phyloP scores from a whole-genome alignment of 2,797 vertebrate genomes.

The Amblyraja radiata region DNA sequence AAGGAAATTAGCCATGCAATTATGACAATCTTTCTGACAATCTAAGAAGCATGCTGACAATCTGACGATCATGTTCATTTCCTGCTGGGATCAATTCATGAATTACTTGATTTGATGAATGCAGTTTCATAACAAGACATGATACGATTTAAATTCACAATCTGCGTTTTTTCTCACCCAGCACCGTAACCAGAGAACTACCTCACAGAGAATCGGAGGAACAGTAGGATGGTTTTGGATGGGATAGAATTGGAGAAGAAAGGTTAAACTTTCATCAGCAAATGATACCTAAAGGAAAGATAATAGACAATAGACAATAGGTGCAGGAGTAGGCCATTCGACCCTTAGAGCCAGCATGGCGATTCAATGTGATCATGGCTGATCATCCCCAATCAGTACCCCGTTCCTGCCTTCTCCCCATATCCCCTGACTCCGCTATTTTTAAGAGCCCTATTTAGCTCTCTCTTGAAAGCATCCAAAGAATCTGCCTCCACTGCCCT shows the following conservation, averaged over 20 bases:
- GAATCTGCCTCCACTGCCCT: too few relatives aligned
- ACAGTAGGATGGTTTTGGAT: background rate
- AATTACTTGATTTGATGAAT: background rate
- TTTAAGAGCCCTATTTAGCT: too few relatives aligned
- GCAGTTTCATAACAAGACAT: background rate
- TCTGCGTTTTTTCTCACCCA: background rate
- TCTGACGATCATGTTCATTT: background rate
- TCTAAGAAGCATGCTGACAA: background rate
- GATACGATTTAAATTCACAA: background rate
- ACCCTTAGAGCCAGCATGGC: too few relatives aligned
- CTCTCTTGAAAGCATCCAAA: too few relatives aligned
- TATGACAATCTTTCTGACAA: background rate
- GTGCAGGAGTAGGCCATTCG: too few relatives aligned
- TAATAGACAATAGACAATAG: too few relatives aligned
- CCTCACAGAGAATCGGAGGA: background rate
- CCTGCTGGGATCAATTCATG: background rate
- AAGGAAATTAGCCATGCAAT: background rate
- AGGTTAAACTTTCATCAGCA: background rate
- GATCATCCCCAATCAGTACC: too few relatives aligned
- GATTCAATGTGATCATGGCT: too few relatives aligned
- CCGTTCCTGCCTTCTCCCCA: too few relatives aligned
- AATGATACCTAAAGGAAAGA: background rate
- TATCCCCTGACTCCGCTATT: too few relatives aligned
- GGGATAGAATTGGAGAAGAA: background rate
- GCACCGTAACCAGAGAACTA: background rate